These are phyloP conservation scores for Trypoxylon attenuatum DNA, from an alignment of 2,888 invertebrate species.

Conservation along the genomic window DNA sequence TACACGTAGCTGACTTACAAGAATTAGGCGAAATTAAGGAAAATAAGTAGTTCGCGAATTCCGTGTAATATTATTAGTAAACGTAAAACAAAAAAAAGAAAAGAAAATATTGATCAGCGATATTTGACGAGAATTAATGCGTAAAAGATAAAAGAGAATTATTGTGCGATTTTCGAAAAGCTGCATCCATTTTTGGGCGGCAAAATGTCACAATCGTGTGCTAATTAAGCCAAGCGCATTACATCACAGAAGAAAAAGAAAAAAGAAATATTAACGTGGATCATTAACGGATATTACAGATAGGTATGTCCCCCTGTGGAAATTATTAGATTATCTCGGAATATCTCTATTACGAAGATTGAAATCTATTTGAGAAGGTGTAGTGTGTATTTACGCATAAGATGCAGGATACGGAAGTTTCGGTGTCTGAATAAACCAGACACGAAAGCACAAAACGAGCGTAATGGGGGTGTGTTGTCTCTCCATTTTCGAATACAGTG, in stretches of 20 bases:
- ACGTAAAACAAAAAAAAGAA: conserved; percentile 13
- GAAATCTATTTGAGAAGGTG: conserved; percentile 9
- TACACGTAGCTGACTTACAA: conserved; percentile 27
- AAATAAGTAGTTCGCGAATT: conserved; percentile 23
- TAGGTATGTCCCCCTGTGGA: conserved; percentile 64
- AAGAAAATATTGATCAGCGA: too few species aligned
- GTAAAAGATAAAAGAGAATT: background rate
- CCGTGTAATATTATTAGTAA: conserved; percentile 21
- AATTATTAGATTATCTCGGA: conserved; percentile 43
- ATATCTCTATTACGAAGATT: conserved; percentile 29
- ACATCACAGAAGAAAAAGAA: background rate
- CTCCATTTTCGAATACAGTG: conserved; percentile 29
- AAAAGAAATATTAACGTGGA: conserved; percentile 30
- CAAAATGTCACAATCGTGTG: background rate
- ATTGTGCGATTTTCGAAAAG: background rate
- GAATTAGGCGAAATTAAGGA: conserved; percentile 16
- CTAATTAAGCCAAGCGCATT: background rate
- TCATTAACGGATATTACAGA: conserved; percentile 51
- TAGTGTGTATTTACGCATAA: background rate
- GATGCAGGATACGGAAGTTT: conserved; percentile 29
- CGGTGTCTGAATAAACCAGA: conserved; percentile 15
- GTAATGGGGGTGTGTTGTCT: conserved; percentile 15
- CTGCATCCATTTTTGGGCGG: background rate
- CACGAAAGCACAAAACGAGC: conserved; percentile 40
- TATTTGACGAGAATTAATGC: too few species aligned